These are phyloP conservation scores for Noctilio leporinus DNA, from an alignment of 2,113 vertebrate species.

Conservation along the genomic window DNA sequence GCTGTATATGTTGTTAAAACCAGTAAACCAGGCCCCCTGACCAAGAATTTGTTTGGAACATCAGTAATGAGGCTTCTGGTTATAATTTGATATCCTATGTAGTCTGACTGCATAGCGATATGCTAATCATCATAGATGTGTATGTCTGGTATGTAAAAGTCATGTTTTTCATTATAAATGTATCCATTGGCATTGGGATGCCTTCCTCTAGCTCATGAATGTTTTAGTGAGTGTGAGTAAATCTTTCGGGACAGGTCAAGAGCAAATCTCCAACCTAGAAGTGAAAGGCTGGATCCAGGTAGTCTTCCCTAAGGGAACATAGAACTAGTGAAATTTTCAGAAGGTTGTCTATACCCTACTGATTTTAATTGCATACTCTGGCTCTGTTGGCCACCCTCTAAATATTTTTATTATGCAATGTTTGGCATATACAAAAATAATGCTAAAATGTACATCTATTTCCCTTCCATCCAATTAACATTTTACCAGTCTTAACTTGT, in stretches of 20 bases:
- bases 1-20: background rate
- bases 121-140: background rate
- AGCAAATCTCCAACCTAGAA: background rate
- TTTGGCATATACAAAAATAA: background rate
- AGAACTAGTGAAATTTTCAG: background rate
- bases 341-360: background rate
- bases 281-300: background rate
- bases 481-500: background rate
- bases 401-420: background rate
- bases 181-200: background rate
- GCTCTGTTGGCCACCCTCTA: background rate
- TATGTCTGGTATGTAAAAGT: background rate
- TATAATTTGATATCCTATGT: background rate
- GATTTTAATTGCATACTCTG: background rate
- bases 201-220: background rate
- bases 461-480: background rate
- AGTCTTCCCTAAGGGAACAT: background rate
- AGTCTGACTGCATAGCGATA: background rate
- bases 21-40: background rate
- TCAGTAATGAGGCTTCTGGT: background rate
- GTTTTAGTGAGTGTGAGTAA: background rate
- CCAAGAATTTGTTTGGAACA: background rate
- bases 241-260: background rate
- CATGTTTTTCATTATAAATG: background rate
- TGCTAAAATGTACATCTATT: background rate